Percentiles rank a stretch among this genome's conserved stretches.
Conservation (phyloP, 2,113 vertebrate genomes). For the Chauna torquata region DNA sequence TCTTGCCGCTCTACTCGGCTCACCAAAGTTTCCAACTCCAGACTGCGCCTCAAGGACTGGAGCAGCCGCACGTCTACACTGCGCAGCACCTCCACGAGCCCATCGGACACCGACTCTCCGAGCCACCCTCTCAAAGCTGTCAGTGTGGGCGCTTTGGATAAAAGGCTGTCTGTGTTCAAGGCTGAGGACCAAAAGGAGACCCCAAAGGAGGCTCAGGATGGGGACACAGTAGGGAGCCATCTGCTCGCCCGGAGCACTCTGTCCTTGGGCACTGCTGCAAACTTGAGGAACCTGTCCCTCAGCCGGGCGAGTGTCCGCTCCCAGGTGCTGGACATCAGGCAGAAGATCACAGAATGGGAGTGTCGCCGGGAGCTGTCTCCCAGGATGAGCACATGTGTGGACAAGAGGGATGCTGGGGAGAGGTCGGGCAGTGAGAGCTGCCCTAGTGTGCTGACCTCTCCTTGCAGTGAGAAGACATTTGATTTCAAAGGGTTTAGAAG, state of each 20-base stretch:
- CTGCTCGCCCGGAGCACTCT: conserved; percentile 83
- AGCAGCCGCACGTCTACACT: conserved; percentile 70
- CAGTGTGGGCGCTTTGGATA: conserved; percentile 88
- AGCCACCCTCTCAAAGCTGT: conserved; percentile 81
- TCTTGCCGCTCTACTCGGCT: conserved; percentile 76
- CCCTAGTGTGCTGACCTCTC: conserved; percentile 88
- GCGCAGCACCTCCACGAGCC: conserved; percentile 70
- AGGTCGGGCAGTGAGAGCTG: conserved; percentile 88
- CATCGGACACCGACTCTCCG: conserved; percentile 71
- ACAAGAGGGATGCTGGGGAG: conserved; percentile 87
- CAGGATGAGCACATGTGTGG: conserved; percentile 86
- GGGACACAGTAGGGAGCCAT: conserved; percentile 75
- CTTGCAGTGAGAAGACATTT: conserved; percentile 93
- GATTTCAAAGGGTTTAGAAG: conserved; percentile 93
- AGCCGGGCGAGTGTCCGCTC: conserved; percentile 77
- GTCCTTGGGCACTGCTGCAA: conserved; percentile 78
- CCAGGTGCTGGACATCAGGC: conserved; percentile 85
- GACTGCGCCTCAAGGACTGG: conserved; percentile 82
- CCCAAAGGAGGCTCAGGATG: conserved; percentile 63
- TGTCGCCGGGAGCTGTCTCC: conserved; percentile 84
- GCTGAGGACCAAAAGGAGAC: conserved; percentile 77
- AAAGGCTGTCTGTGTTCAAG: conserved; percentile 85
- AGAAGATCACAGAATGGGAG: conserved; percentile 98
- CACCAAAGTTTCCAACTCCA: conserved; percentile 77
- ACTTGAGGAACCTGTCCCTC: conserved; percentile 80